These are phyloP conservation scores for Drosophila nigromelanica DNA, from an alignment of 1,140 invertebrate species.

Conservation along the genomic window DNA sequence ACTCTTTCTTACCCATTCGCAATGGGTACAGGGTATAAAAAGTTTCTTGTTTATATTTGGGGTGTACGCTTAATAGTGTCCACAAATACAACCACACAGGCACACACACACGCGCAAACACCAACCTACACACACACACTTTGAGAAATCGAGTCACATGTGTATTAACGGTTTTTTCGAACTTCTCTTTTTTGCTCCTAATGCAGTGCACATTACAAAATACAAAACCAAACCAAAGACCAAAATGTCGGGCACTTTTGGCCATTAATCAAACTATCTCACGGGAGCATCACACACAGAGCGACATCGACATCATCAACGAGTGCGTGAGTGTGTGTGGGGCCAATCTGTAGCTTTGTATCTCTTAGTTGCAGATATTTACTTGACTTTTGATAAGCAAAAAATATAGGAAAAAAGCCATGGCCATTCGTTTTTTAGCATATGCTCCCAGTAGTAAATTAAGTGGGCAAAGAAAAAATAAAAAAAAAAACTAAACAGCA, in stretches of 20 bases:
- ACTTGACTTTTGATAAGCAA: conserved; percentile 60
- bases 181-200: conserved; percentile 24
- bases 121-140: not conserved
- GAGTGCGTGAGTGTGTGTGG: conserved; percentile 33
- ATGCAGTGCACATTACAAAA: conserved; percentile 42
- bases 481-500: conserved; percentile 11
- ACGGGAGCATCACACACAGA: conserved; percentile 68
- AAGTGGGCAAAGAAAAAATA: conserved; percentile 25
- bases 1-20: not conserved
- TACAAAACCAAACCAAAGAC: conserved; percentile 39
- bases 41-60: conserved; percentile 64
- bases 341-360: conserved; percentile 51
- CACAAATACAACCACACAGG: conserved; percentile 21
- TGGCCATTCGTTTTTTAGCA: conserved; percentile 70
- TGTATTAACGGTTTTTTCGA: conserved; percentile 64
- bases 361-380: conserved; percentile 73
- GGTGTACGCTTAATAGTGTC: conserved; percentile 69
- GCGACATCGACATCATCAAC: conserved; percentile 39
- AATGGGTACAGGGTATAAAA: not conserved
- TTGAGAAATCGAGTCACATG: conserved; percentile 36
- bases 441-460: conserved; percentile 61
- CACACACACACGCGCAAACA: not conserved
- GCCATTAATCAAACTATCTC: conserved; percentile 82
- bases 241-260: conserved; percentile 57
- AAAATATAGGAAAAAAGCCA: conserved; percentile 35